A percentile compares a stretch with the other conserved stretches of the same genome.
These are phyloP conservation scores for Nematostella vectensis DNA, from an alignment of 92 coral and sea anemone species.

Conservation along the genomic window DNA sequence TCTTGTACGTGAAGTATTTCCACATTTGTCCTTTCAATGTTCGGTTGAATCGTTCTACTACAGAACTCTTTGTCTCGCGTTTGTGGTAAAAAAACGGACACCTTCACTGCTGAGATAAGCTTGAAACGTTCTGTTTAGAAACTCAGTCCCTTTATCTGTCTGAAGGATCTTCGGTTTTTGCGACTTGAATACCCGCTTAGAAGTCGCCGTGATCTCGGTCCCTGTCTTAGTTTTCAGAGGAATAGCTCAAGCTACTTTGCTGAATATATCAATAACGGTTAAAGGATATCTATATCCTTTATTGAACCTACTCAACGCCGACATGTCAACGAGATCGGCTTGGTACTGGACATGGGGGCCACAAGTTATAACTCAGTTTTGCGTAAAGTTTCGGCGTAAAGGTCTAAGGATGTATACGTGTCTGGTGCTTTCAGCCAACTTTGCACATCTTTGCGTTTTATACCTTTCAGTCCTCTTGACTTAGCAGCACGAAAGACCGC, in stretches of 20 bases:
- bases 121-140: conserved; percentile 10
- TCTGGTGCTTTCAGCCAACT: conserved; percentile 25
- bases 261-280: conserved; percentile 6
- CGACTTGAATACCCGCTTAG: not conserved
- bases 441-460: conserved; percentile 14
- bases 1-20: conserved; percentile 5
- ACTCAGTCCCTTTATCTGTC: conserved; percentile 13
- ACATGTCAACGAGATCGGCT: conserved; percentile 24
- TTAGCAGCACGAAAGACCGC: conserved; percentile 19
- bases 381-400: conserved; percentile 12
- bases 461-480: not conserved
- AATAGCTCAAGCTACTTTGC: conserved; percentile 31
- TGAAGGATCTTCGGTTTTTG: no score
- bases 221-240: conserved; percentile 37
- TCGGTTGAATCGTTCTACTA: no score
- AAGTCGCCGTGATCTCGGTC: conserved; percentile 7
- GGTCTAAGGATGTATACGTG: conserved; percentile 15
- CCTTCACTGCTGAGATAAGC: not conserved
- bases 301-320: conserved; percentile 13
- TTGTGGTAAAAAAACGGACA: conserved; percentile 4
- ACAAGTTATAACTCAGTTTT: conserved; percentile 13
- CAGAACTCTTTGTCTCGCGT: no score
- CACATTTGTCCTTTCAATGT: conserved; percentile 6
- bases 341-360: conserved; percentile 19
- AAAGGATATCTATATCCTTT: conserved; percentile 24